Conservation (phyloP, 2,888 invertebrate species). For the Leptopilina drosophilae region DNA sequence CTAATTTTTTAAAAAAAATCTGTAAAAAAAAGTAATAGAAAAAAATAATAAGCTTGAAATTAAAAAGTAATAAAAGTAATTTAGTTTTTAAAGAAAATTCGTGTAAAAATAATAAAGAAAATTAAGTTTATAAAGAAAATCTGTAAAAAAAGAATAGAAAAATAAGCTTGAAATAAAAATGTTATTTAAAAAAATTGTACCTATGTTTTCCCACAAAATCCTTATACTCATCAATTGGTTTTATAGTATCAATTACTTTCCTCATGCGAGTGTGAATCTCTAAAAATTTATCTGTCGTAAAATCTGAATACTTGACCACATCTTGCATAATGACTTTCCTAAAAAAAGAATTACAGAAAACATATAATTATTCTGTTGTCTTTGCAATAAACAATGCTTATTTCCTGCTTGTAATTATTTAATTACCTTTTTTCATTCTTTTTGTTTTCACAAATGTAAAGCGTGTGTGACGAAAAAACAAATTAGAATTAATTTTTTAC, state of each 20-base stretch:
- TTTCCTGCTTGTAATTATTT: slow-evolving; percentile 81
- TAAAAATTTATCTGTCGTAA: slow-evolving; percentile 88
- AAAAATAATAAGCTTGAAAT: not conserved
- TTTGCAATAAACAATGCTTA: slow-evolving; percentile 59
- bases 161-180: not conserved
- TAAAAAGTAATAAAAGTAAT: not conserved
- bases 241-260: slow-evolving; percentile 86
- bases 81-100: too few relatives aligned
- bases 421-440: slow-evolving; percentile 60
- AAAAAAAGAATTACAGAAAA: slow-evolving; percentile 59
- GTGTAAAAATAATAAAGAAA: too few relatives aligned
- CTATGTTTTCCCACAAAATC: slow-evolving; percentile 93
- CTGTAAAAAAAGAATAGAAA: too few relatives aligned
- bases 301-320: slow-evolving; percentile 87
- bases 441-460: slow-evolving; percentile 46
- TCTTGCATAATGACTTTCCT: slow-evolving; percentile 90
- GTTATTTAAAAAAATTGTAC: slow-evolving; percentile 78
- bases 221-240: slow-evolving; percentile 91
- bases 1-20: too few relatives aligned
- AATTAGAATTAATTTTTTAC: not conserved
- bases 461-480: slow-evolving; percentile 49
- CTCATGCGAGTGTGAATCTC: slow-evolving; percentile 84
- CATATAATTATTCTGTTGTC: too few relatives aligned
- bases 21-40: too few relatives aligned
- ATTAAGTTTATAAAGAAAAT: too few relatives aligned